These are phyloP conservation scores for Clarias fuscus DNA, from an alignment of 2,797 vertebrate genomes.

Conservation along the genomic window DNA sequence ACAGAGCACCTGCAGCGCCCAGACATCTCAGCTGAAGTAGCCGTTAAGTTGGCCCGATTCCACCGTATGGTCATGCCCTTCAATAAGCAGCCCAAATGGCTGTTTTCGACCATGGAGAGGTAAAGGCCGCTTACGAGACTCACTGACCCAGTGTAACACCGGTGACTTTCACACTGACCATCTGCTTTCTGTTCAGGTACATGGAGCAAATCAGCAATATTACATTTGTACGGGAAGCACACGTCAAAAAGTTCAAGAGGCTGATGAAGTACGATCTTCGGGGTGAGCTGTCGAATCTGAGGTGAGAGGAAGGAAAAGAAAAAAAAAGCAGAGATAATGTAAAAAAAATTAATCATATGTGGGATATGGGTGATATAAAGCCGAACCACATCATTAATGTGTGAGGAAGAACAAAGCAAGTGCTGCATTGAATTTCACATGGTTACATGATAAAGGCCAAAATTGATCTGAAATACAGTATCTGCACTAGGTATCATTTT, in stretches of 20 bases:
- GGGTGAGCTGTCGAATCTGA: slow-evolving; percentile 83
- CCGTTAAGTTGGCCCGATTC: slow-evolving; percentile 84
- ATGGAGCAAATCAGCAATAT: slow-evolving; percentile 86
- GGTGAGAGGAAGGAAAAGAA: slow-evolving; percentile 69
- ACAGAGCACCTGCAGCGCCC: slow-evolving; percentile 83
- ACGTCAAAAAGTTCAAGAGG: slow-evolving; percentile 80
- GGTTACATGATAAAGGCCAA: background rate
- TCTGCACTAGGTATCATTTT: background rate
- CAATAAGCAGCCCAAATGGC: slow-evolving; percentile 93
- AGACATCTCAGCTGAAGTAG: slow-evolving; percentile 82
- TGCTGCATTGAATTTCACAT: background rate
- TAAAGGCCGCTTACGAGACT: slow-evolving; percentile 57
- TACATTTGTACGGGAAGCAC: slow-evolving; percentile 74
- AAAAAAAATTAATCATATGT: background rate
- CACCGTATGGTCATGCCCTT: slow-evolving; percentile 95
- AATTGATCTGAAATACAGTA: background rate
- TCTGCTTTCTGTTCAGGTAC: slow-evolving; percentile 74
- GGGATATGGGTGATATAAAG: background rate
- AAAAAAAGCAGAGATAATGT: background rate
- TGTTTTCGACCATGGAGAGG: slow-evolving; percentile 88
- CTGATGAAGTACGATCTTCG: slow-evolving; percentile 80
- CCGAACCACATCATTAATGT: no score
- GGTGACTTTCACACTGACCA: background rate
- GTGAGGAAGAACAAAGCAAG: background rate
- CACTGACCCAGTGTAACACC: background rate